Percentiles rank a stretch among this genome's conserved stretches.
Conservation (phyloP, 2,797 vertebrate species). For the Scolopax bukidnonensis region DNA sequence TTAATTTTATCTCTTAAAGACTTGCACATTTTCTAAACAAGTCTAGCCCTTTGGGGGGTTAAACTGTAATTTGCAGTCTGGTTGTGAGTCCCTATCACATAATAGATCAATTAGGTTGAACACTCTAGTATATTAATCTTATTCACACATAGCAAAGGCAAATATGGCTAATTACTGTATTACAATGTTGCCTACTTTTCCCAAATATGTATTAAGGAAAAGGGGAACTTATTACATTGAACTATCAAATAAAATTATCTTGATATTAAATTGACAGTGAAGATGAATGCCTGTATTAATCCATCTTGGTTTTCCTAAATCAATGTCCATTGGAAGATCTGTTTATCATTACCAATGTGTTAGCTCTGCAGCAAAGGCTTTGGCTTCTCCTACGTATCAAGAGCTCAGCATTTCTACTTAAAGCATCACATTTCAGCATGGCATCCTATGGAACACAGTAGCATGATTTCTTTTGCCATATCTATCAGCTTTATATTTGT, state of each 20-base stretch:
- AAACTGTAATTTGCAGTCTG: conserved; percentile 71
- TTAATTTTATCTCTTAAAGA: conserved; percentile 74
- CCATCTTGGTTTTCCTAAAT: background rate
- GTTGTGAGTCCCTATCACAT: conserved; percentile 60
- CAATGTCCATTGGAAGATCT: background rate
- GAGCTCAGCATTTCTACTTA: background rate
- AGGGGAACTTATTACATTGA: conserved; percentile 27
- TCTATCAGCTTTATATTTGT: background rate
- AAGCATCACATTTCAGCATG: background rate
- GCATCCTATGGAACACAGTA: background rate
- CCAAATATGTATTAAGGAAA: conserved; percentile 59
- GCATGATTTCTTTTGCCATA: background rate
- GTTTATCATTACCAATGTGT: background rate
- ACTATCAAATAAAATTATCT: conserved; percentile 53
- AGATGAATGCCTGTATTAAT: conserved; percentile 16
- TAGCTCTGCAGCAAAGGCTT: background rate
- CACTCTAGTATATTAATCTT: conserved; percentile 68
- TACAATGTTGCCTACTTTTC: conserved; percentile 52
- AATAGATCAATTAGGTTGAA: conserved; percentile 72
- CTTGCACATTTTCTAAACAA: conserved; percentile 67
- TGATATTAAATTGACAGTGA: conserved; percentile 22
- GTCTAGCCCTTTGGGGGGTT: conserved; percentile 69
- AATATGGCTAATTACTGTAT: conserved; percentile 66
- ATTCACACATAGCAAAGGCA: conserved; percentile 60
- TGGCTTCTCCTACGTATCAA: background rate